Conservation (phyloP, 2,113 vertebrate genomes). For the Dromaius novaehollandiae region DNA sequence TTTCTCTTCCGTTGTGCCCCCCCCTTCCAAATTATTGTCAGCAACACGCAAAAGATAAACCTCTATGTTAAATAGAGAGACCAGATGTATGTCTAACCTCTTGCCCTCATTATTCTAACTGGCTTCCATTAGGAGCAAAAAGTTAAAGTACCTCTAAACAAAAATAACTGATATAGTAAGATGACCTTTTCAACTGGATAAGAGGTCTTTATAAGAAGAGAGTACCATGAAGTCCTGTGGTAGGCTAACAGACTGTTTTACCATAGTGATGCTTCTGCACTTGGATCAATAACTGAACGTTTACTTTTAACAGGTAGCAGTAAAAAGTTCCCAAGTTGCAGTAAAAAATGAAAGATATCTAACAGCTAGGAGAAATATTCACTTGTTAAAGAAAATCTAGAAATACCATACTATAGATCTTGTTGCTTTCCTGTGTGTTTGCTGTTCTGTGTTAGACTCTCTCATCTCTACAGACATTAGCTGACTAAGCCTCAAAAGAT, state of each 20-base stretch:
- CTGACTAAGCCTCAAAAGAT: background rate
- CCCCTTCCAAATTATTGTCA: conserved; percentile 57
- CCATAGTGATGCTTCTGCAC: background rate
- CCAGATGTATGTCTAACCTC: conserved; percentile 78
- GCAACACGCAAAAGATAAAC: conserved; percentile 69
- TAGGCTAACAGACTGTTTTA: background rate
- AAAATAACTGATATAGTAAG: conserved; percentile 61
- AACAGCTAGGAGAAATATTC: background rate
- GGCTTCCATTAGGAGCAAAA: conserved; percentile 60
- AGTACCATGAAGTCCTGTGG: background rate
- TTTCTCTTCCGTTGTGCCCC: background rate
- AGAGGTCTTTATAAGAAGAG: background rate
- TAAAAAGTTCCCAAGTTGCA: background rate
- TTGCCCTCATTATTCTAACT: conserved; percentile 78
- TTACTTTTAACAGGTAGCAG: background rate
- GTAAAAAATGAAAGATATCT: background rate
- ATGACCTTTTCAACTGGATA: conserved; percentile 44
- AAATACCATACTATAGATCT: background rate
- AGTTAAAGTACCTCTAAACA: conserved; percentile 64
- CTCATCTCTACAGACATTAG: background rate
- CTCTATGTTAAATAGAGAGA: conserved; percentile 51
- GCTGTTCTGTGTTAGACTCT: background rate
- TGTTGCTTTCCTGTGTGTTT: background rate
- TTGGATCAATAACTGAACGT: fast-evolving
- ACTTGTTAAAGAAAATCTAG: background rate